Evolutionary conservation across 2,888 invertebrate species (phyloP), one percentile per base, ranked within the genome.

Genomic region (Sicus ferrugineus): DNA sequence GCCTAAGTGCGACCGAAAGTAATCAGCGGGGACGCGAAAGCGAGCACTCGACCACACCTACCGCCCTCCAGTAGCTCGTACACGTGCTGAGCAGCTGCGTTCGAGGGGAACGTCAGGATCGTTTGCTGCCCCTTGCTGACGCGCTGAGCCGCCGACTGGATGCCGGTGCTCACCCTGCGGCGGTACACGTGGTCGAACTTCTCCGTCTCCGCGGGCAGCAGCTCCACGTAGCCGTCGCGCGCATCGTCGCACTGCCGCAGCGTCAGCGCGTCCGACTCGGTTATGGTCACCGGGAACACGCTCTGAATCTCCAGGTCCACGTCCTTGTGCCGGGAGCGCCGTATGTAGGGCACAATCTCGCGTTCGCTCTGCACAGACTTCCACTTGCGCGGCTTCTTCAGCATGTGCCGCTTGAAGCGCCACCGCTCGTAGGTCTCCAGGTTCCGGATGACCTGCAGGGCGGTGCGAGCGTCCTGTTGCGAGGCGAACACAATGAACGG

Each of bases 401-500:
- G 83, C 2, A 91, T 83, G 5, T 89, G 87, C 68, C 88, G 89
- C 75, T 88, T 81, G 87, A 88, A 76, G 86, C 80, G 77, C 75
- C 81, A 79, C 2, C 83, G 80, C 64, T 86, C 83, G 48, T 81
- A 84, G 6, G 77, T 87, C 76, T 88, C 88, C 75, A 90, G 87
- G 58, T 89, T 87, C 77, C 86, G 87, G 19, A 91, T 88, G 67
- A 89, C 83, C 14, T 81, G 80, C 56, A 85, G 76, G 0, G 89
- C 87, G 28, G 79, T 76, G 65, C 89, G 88, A 0, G 81, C 77
- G 67, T 81, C 81, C 19, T 72, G 74, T 54, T 79, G 73, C 69
- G 89, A 90, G 4, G 89, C 82, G 73, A 91, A 93, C 31, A 93
- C 84, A 72, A 91, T 90, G 80, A 92, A 93, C 65, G 92, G 91